phyloP scores from a whole-genome alignment of 1,140 invertebrate genomes.

The Fopius arisanus region DNA sequence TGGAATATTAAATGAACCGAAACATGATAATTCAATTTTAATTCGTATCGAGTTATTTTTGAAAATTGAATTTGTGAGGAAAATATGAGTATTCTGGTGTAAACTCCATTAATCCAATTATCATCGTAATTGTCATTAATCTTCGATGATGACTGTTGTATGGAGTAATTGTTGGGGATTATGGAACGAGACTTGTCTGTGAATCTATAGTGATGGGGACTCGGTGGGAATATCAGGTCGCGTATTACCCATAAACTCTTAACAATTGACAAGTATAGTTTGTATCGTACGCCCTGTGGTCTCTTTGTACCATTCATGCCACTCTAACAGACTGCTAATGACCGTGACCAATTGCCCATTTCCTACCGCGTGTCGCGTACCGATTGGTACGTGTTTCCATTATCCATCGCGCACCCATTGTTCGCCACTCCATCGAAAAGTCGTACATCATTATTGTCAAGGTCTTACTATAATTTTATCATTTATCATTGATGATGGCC shows the following conservation, averaged over 20 bases:
- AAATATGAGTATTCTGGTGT: no score
- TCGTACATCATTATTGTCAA: not conserved
- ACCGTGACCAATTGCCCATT: slow-evolving; percentile 40
- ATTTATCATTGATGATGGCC: no score
- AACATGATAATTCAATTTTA: no score
- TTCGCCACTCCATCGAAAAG: not conserved
- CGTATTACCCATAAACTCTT: slow-evolving; percentile 1
- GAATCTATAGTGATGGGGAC: not conserved
- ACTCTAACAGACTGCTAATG: slow-evolving; percentile 34
- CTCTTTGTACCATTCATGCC: slow-evolving; percentile 1
- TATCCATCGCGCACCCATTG: not conserved
- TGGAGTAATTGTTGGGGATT: no score
- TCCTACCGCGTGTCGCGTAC: slow-evolving; percentile 28
- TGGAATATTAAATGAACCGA: not conserved
- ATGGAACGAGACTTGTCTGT: no score
- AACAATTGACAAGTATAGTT: not conserved
- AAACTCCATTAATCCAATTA: no score
- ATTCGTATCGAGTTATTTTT: no score
- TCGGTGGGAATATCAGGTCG: not conserved
- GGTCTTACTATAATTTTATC: no score
- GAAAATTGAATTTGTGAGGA: no score
- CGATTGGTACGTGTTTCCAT: slow-evolving; percentile 17
- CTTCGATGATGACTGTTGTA: no score
- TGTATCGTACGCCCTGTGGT: slow-evolving; percentile 3
- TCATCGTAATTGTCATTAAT: no score